A percentile compares a stretch with the other conserved stretches of the same genome.
Evolutionary conservation across 2,888 invertebrate genomes (phyloP).

Genomic region (Agrotis ipsilon): DNA sequence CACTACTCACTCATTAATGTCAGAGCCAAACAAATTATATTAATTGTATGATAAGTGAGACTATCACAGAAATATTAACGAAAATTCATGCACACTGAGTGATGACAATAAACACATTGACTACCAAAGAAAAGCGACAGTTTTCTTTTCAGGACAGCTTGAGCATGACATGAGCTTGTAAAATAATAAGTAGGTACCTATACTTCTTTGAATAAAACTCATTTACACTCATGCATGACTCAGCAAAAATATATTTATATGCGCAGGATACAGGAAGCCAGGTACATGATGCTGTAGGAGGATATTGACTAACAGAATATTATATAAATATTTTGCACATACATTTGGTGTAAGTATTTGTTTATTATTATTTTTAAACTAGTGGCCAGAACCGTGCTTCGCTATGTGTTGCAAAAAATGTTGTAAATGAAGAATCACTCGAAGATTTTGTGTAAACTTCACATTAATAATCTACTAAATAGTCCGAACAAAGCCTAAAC

Average conservation of each 20-base stretch:
- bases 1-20: conserved; percentile 3
- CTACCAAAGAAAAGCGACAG: not conserved
- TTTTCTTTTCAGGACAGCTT: not conserved
- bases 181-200: no score
- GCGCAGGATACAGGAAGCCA: not conserved
- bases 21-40: conserved; percentile 7
- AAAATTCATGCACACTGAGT: not conserved
- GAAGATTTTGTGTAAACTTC: no score
- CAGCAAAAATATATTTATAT: not conserved
- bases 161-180: no score
- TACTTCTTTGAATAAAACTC: not conserved
- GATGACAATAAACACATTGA: not conserved
- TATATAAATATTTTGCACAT: not conserved
- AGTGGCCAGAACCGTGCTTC: no score
- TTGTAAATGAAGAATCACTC: no score
- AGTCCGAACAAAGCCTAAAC: no score
- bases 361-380: not conserved
- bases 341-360: not conserved
- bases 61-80: not conserved
- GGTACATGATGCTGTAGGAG: not conserved
- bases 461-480: no score
- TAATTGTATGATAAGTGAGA: conserved; percentile 17
- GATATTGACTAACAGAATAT: conserved; percentile 1
- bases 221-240: not conserved
- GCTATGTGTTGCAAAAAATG: no score